Conservation (phyloP, 2,113 vertebrate species). For the Emydura subglobosa region DNA sequence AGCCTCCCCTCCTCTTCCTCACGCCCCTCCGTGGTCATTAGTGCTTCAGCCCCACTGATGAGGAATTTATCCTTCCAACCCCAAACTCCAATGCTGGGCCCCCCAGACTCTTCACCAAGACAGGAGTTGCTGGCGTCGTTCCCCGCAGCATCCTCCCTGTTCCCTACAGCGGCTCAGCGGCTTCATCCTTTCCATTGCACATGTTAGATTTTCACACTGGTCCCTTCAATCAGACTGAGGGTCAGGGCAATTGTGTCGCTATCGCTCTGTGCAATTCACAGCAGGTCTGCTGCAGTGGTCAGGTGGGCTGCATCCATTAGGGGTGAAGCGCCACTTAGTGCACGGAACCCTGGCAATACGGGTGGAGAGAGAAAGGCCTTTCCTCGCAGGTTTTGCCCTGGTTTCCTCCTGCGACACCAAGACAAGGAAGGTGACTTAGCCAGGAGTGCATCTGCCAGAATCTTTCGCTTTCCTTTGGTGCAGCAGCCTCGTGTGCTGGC, state of each 20-base stretch:
- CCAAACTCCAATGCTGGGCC: neutral
- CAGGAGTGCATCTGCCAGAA: neutral
- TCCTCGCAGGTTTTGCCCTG: neutral
- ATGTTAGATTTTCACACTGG: neutral
- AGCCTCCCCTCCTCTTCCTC: rapidly evolving
- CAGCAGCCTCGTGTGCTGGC: neutral
- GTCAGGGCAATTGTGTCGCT: neutral
- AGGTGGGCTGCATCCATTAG: neutral
- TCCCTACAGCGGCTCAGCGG: conserved; percentile 20
- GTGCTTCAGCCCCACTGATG: rapidly evolving
- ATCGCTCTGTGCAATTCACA: rapidly evolving
- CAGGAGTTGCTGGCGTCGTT: neutral
- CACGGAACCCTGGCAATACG: neutral
- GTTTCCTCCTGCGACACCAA: neutral
- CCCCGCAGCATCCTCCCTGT: neutral
- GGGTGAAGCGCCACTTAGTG: neutral
- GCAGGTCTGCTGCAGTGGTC: neutral
- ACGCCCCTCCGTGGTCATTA: rapidly evolving
- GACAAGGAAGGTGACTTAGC: neutral
- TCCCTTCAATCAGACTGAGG: neutral
- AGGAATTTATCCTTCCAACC: neutral
- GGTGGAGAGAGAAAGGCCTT: neutral
- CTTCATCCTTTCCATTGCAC: neutral
- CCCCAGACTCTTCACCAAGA: rapidly evolving
- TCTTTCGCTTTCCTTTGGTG: neutral